Conservation (phyloP, 2,888 invertebrate genomes). For the Neoscelio sp. region DNA sequence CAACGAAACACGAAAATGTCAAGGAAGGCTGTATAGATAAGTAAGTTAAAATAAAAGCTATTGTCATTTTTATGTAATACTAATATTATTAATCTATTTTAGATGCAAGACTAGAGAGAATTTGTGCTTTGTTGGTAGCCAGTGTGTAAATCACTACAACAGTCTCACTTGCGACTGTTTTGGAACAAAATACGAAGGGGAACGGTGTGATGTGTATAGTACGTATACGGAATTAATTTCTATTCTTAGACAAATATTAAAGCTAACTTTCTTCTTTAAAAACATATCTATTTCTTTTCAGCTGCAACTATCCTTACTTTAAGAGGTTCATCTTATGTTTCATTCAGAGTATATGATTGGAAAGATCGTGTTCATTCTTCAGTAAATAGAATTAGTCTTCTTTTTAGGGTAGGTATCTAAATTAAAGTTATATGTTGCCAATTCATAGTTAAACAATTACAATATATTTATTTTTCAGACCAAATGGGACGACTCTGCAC, state of each 20-base stretch:
- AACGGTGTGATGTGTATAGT: slow-evolving; percentile 96
- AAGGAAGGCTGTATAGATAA: slow-evolving; percentile 95
- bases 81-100: slow-evolving; percentile 20
- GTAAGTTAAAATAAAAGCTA: slow-evolving; percentile 75
- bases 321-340: slow-evolving; percentile 95
- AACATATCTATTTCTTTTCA: no score
- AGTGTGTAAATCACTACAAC: slow-evolving; percentile 96
- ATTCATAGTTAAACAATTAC: slow-evolving; percentile 2
- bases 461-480: slow-evolving; percentile 85
- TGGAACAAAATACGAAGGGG: slow-evolving; percentile 95
- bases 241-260: no score
- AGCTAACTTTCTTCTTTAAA: no score
- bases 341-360: slow-evolving; percentile 96
- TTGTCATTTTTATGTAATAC: background rate
- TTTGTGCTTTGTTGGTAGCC: slow-evolving; percentile 93
- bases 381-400: slow-evolving; percentile 93
- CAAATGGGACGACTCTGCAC: slow-evolving; percentile 94
- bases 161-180: slow-evolving; percentile 96
- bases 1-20: slow-evolving; percentile 95
- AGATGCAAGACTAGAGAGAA: slow-evolving; percentile 91
- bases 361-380: slow-evolving; percentile 95
- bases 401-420: slow-evolving; percentile 89
- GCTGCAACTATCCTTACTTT: slow-evolving; percentile 94
- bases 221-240: slow-evolving; percentile 81
- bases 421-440: slow-evolving; percentile 2